Evolutionary conservation across 2,797 vertebrate species (phyloP), one percentile per base, ranked within the genome.

Genomic region (Lateolabrax maculatus): DNA sequence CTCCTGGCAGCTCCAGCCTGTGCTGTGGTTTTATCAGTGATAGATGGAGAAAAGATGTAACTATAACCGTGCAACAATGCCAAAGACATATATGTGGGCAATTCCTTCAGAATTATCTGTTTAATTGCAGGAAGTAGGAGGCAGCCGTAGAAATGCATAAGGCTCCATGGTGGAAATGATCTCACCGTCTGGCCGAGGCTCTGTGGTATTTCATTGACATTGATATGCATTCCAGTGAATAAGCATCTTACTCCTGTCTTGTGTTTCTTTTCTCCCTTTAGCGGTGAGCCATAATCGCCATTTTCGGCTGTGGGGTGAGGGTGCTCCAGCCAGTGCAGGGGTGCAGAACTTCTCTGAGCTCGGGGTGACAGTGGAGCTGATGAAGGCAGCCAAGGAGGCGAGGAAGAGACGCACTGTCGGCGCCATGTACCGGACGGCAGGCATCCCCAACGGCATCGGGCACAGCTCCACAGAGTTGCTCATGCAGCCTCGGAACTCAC

Each of bases 381-480:
- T 95, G 92, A 95, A 95, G 81, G 90, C 80, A 3, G 94, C 94
- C 48, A 95, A 95, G 64, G 95, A 95, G 63, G 93, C 92, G 27
- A 93, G 95, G 76, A 96, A 91, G 90, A 93, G 86, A 39, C 93
- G 94, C 8, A 19, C 77, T 0, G 94, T 95, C 1, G 93, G 95
- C 3, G 83, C 93, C 83, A 94, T 96, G 94, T 94, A 96, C 90
- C 89, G 95, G 34, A 96, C 96, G 0, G 93, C 95, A 1, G 95
- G 95, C 61, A 94, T 96, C 86, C 91, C 94, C 16, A 91, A 93
- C 1, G 95, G 96, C 74, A 93, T 95, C 3, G 95, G 96, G 21
- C 95, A 96, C 93, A 96, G 95, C 87, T 96, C 95, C 81, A 96
- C 95, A 0, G 95, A 96, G 85, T 73, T 96, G 75, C 84, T 95